A percentile compares a stretch with the other conserved stretches of the same genome.
phyloP scores from a whole-genome alignment of 2,113 vertebrate species.

The Proteles cristata region DNA sequence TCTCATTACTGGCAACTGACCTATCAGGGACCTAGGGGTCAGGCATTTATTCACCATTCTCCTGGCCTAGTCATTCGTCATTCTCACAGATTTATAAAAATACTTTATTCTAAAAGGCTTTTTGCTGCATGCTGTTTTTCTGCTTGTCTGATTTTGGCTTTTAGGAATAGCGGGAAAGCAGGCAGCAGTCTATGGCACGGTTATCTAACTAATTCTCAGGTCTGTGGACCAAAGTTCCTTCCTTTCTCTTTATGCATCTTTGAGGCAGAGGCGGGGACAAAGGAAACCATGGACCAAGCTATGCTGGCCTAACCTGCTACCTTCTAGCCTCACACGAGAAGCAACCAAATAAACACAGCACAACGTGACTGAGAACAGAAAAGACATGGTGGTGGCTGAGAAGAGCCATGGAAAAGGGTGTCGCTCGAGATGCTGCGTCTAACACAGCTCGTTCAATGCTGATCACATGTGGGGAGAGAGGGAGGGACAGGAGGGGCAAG shows the following conservation, averaged over 20 bases:
- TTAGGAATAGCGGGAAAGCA: constrained; percentile 13
- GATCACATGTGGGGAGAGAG: neutral
- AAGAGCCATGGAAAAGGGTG: neutral
- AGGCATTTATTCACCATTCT: neutral
- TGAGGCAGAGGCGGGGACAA: neutral
- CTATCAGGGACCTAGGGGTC: constrained; percentile 53
- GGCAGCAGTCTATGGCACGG: neutral
- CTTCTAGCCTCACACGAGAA: neutral
- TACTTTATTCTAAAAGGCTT: constrained; percentile 28
- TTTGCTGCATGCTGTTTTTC: constrained; percentile 2
- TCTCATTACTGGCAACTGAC: constrained; percentile 4
- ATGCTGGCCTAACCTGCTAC: neutral
- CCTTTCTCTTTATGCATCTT: constrained; percentile 9
- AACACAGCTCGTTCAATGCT: neutral
- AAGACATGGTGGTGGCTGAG: neutral
- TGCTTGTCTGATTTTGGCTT: neutral
- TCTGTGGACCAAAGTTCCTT: constrained; percentile 19
- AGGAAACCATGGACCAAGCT: constrained; percentile 14
- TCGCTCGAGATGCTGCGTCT: neutral
- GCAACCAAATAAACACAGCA: neutral
- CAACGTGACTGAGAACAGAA: neutral
- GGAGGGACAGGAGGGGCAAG: neutral
- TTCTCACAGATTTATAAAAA: constrained; percentile 21
- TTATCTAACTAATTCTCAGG: neutral
- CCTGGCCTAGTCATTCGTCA: constrained; percentile 19